These are phyloP conservation scores for Drosophila azteca DNA, from an alignment of 1,140 invertebrate species.

Conservation along the genomic window DNA sequence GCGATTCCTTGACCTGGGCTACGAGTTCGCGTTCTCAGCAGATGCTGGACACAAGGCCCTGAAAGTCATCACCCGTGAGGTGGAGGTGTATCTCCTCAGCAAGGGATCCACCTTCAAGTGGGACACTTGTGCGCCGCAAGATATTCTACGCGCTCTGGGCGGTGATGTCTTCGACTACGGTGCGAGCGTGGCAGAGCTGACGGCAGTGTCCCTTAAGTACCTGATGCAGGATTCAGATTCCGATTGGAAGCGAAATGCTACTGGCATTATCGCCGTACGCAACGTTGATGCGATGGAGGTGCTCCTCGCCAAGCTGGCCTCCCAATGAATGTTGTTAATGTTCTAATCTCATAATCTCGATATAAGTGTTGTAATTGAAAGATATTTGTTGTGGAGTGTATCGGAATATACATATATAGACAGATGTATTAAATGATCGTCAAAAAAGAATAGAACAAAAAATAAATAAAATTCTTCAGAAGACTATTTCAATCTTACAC, in stretches of 20 bases:
- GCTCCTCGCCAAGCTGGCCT: slow-evolving; percentile 38
- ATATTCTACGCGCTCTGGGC: slow-evolving; percentile 88
- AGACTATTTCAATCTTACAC: background rate
- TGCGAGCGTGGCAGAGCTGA: slow-evolving; percentile 66
- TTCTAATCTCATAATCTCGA: slow-evolving; percentile 21
- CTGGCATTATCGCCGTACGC: slow-evolving; percentile 70
- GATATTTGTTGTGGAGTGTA: slow-evolving; percentile 14
- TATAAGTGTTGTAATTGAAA: slow-evolving; percentile 52
- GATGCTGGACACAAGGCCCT: slow-evolving; percentile 96
- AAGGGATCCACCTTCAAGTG: slow-evolving; percentile 92
- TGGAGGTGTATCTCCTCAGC: slow-evolving; percentile 91
- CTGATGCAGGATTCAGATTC: slow-evolving; percentile 2
- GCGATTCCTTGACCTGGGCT: slow-evolving; percentile 86
- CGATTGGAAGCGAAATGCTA: slow-evolving; percentile 65
- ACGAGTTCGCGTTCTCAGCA: slow-evolving; percentile 87
- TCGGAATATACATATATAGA: background rate
- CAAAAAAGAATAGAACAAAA: background rate
- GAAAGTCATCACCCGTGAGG: slow-evolving; percentile 89
- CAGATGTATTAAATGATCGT: slow-evolving; percentile 8
- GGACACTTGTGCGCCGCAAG: slow-evolving; percentile 94
- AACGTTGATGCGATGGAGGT: slow-evolving; percentile 44
- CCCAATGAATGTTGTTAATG: slow-evolving; percentile 42
- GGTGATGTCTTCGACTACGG: slow-evolving; percentile 87
- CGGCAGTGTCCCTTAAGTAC: slow-evolving; percentile 52
- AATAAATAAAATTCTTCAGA: background rate